phyloP scores from a whole-genome alignment of 2,888 invertebrate genomes.

The Drosophila imparisetae region DNA sequence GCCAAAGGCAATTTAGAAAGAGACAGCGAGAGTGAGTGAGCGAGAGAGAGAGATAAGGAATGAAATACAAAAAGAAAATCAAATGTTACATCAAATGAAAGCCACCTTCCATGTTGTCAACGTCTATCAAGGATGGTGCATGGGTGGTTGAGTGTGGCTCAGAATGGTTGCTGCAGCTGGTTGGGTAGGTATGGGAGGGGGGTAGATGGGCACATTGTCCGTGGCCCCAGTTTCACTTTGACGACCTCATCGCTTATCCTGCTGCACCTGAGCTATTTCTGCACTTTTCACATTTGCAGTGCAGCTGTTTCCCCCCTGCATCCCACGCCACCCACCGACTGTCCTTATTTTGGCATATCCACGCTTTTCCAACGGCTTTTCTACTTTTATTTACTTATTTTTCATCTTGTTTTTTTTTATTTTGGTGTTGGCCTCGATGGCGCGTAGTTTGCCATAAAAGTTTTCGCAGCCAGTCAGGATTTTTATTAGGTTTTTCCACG shows the following conservation, averaged over 20 bases:
- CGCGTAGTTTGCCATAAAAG: constrained; percentile 77
- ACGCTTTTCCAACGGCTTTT: constrained; percentile 46
- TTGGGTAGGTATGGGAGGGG: background rate
- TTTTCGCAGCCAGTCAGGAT: constrained; percentile 71
- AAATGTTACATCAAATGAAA: constrained; percentile 45
- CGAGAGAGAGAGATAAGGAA: background rate
- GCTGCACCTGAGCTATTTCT: constrained; percentile 75
- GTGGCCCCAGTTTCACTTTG: constrained; percentile 60
- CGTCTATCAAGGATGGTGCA: constrained; percentile 5
- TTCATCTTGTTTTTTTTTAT: background rate
- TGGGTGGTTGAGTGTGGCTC: background rate
- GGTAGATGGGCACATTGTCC: constrained; percentile 14
- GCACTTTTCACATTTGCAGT: constrained; percentile 76
- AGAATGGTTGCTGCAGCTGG: background rate
- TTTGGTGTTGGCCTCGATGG: constrained; percentile 52
- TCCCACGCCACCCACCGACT: background rate
- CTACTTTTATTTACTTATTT: constrained; percentile 18
- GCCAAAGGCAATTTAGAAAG: background rate
- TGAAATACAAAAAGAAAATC: constrained; percentile 23
- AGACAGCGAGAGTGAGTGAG: background rate
- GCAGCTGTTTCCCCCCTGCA: background rate
- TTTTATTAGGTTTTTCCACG: constrained; percentile 79
- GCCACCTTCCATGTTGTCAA: constrained; percentile 22
- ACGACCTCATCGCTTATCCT: constrained; percentile 71
- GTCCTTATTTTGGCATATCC: constrained; percentile 32